Evolutionary conservation across 2,888 invertebrate species (phyloP), one percentile per base, ranked within the genome.

Genomic region (Drosophila affinis): DNA sequence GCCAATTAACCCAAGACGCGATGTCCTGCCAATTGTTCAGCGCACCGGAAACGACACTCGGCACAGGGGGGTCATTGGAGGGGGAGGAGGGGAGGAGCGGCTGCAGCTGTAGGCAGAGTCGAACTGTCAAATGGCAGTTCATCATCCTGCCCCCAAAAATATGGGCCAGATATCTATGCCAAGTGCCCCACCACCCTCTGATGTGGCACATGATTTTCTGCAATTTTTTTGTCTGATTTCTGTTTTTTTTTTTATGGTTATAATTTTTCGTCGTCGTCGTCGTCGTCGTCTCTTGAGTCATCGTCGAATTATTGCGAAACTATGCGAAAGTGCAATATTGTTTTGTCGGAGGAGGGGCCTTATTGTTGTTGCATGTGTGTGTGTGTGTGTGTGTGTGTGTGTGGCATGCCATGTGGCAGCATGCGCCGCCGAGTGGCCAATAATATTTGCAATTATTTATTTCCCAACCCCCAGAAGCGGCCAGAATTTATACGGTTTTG

Each of bases 371-470:
- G 68, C 62, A 55, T 78, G 75, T 72, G 69, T 75, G 80, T 81
- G 83, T 3, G 32, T 10, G 32, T 78, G 75, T 72, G 69, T 75
- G 80, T 81, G 83, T 3, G 32, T 39, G 39, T 39, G 39, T 39
- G 14, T 34, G 34, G 34, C 34, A 39, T 39, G 34, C 39, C 14
- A 14, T 39, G 14, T 39, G 39, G 39, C n/a, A 39, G 84, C 87
- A 81, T 84, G 78, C 78, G 72, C 87, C 78, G 71, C 87, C 76
- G 87, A 82, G 83, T 85, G 85, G 79, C 83, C 83, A 85, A 87
- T 87, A 85, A 83, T 87, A 83, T 79, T 87, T 83, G 83, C 81
- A 85, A 85, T 87, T 87, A 87, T 85, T 85, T 87, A 81, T 84
- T 81, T 81, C 70, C 73, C 62, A 64, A 48, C 63, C 75, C 67